These are phyloP conservation scores for Colistium nudipinnis DNA, from an alignment of 2,113 vertebrate species.

Conservation along the genomic window DNA sequence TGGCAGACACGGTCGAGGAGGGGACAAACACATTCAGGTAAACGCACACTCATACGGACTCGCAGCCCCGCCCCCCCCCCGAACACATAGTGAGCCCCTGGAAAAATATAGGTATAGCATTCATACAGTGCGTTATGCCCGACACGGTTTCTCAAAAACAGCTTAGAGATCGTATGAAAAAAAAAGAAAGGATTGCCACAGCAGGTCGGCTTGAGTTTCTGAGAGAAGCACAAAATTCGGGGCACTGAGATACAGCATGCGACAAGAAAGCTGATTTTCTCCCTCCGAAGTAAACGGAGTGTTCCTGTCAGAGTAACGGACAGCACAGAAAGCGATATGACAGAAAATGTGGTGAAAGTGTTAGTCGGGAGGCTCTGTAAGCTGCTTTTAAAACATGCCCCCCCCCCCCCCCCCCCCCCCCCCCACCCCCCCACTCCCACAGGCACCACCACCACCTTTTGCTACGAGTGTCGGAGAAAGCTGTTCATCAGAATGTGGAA, in stretches of 20 bases:
- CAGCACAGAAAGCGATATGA: slow-evolving; percentile 18
- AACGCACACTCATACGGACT: not conserved
- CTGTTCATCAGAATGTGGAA: not conserved
- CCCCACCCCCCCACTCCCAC: too few relatives aligned
- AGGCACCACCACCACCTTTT: too few relatives aligned
- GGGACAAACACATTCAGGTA: slow-evolving; percentile 35
- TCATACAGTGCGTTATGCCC: not conserved
- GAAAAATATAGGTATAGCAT: slow-evolving; percentile 7
- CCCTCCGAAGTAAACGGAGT: slow-evolving; percentile 7
- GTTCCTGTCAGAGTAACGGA: slow-evolving; percentile 51
- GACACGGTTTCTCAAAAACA: not conserved
- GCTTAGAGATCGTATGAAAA: slow-evolving; percentile 5
- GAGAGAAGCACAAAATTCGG: not conserved
- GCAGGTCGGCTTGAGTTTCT: not conserved
- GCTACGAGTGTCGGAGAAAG: not conserved
- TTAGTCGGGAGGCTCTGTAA: slow-evolving; percentile 27
- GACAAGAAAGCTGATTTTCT: slow-evolving; percentile 22
- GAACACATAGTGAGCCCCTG: slow-evolving; percentile 34
- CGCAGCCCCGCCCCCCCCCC: slow-evolving; percentile 21
- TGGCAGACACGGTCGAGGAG: slow-evolving; percentile 18
- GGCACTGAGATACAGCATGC: slow-evolving; percentile 16
- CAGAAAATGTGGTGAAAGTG: slow-evolving; percentile 17
- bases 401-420: too few relatives aligned
- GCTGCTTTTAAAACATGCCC: too few relatives aligned
- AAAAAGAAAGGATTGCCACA: not conserved